Percentiles rank a stretch among this genome's conserved stretches.
Evolutionary conservation across 2,888 invertebrate genomes (phyloP).

Genomic region (Diabrotica balteata): DNA sequence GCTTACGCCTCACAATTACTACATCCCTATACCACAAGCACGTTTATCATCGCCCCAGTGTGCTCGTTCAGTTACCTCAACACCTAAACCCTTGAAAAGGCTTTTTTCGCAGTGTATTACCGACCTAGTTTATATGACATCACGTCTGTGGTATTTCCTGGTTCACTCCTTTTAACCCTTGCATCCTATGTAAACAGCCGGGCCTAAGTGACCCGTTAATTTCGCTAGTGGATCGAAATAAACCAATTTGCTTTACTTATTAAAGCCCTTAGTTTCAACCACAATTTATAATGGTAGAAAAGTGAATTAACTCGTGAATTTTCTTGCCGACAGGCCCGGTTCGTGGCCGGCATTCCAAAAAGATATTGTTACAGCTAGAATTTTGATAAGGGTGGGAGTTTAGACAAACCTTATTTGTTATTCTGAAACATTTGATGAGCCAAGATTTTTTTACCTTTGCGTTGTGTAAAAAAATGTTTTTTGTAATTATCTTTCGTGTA

Average conservation of each 20-base stretch:
- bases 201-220: conserved; percentile 16
- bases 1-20: too few relatives aligned
- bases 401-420: too few relatives aligned
- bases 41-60: too few relatives aligned
- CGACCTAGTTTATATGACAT: not conserved
- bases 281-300: conserved; percentile 15
- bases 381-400: too few relatives aligned
- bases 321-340: not conserved
- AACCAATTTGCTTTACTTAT: conserved; percentile 15
- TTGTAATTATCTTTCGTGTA: too few relatives aligned
- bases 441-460: too few relatives aligned
- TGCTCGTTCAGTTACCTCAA: too few relatives aligned
- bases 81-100: too few relatives aligned
- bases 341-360: not conserved
- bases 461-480: too few relatives aligned
- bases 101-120: too few relatives aligned
- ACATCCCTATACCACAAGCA: too few relatives aligned
- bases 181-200: conserved; percentile 12
- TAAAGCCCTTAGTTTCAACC: conserved; percentile 10
- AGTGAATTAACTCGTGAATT: not conserved
- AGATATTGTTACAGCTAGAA: not conserved
- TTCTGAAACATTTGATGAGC: too few relatives aligned
- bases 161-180: conserved; percentile 3
- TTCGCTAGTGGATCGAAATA: conserved; percentile 12
- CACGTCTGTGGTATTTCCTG: not conserved